Evolutionary conservation across 2,113 vertebrate genomes (phyloP), one percentile per base, ranked within the genome.

Genomic region (Penelope pileata): DNA sequence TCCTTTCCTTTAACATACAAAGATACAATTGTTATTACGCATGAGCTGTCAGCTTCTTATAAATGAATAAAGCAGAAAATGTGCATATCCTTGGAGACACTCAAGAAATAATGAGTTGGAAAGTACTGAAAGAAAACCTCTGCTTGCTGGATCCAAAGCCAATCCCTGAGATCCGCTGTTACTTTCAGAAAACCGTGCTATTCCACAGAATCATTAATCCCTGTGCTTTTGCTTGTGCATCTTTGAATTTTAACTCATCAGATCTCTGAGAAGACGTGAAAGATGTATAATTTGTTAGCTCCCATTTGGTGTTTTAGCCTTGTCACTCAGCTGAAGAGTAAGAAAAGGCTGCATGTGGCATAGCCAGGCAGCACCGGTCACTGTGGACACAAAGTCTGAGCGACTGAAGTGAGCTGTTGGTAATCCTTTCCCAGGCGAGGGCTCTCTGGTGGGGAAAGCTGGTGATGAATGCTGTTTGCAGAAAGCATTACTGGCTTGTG

Each of bases 11-110:
- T 77, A 36, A 16, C 18, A 27, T 18, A 9, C 21, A 36, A 90
- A 38, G n/a, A 13, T 38, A 54, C 66, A 69, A 12, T 27, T 32
- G 54, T 36, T 36, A 6, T 8, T 80, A 22, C 0, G 0, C 62
- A 48, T 42, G 66, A 75, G 63, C 30, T 76, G 40, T 72, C 16
- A 14, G 63, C 26, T 89, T 56, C 6, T 66, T 91, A 27, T 1
- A 80, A 54, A 54, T 30, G 5, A 63, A 29, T 77, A 13, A 77
- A 48, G 63, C 51, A 51, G 36, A 56, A 50, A 51, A 38, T 2
- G 15, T 38, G 24, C 1, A 0, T 69, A 32, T n/a, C 21, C 9
- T 1, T 74, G 50, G 42, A 92, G 59, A n/a, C 50, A 38, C 23
- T 81, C 24, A 50, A 73, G 43, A 38, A 36, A 11, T 32, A 45